Evolutionary conservation across 2,797 vertebrate genomes (phyloP).

Genomic region (Megaceryle alcyon): DNA sequence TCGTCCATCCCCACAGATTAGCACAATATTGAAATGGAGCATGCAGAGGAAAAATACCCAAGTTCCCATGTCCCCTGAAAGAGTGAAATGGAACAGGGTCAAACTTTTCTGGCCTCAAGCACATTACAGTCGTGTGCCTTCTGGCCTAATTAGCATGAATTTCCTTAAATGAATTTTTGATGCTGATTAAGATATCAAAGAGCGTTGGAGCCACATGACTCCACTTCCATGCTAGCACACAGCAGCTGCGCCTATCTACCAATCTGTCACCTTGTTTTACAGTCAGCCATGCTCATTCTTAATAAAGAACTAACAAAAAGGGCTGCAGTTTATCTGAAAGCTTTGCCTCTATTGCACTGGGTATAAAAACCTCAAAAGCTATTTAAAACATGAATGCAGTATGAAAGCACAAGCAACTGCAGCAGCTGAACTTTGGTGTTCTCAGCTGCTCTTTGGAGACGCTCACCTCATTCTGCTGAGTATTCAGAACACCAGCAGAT

Average conservation of each 20-base stretch:
- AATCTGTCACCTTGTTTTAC: conserved; percentile 48
- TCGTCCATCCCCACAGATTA: accelerated
- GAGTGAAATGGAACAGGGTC: neutral
- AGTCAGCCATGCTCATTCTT: neutral
- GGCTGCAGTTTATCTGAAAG: neutral
- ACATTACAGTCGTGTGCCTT: neutral
- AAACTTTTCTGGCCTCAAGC: neutral
- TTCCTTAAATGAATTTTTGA: conserved; percentile 34
- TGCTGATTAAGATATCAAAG: conserved; percentile 60
- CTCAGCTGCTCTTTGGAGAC: neutral
- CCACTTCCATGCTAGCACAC: conserved; percentile 10
- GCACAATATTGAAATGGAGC: neutral
- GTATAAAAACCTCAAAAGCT: neutral
- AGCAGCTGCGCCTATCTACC: conserved; percentile 37
- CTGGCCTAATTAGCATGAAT: conserved; percentile 15
- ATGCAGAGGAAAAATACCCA: neutral
- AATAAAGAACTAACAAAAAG: neutral
- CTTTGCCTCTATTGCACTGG: neutral
- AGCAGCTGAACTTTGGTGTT: neutral
- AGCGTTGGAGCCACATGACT: neutral
- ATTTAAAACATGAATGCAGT: neutral
- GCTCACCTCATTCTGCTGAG: neutral
- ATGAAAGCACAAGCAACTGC: neutral
- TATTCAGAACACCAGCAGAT: neutral
- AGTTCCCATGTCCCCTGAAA: neutral